Evolutionary conservation across 2,113 vertebrate genomes (phyloP), one percentile per base, ranked within the genome.

Genomic region (Corythornis vintsioides): DNA sequence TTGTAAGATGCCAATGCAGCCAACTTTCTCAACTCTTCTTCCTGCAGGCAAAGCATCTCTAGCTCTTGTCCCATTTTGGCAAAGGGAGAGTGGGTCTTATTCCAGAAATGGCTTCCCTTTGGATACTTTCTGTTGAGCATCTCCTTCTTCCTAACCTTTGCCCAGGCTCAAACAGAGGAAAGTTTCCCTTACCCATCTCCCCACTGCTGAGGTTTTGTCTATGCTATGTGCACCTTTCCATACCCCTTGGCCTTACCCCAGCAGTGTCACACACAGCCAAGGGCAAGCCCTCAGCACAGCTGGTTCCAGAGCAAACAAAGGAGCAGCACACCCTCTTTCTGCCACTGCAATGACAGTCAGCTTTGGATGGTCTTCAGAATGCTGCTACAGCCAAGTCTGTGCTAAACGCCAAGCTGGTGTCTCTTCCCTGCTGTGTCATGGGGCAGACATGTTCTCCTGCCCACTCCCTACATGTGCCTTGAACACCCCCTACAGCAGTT

Each of bases 181-280:
- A n/a, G 10, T 28, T 66, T 86, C 15, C 26, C 45, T 53, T 42
- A 70, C 40, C n/a, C 10, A 11, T 19, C 15, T 83, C 28, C n/a
- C 24, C 45, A 13, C 35, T 42, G 10, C 48, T 9, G 4, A 38
- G 24, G 15, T 11, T 84, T 50, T 78, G 56, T 55, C 67, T 38
- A 4, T 7, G 16, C 22, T 21, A 4, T 0, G 0, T 31, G 25
- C 10, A 15, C 43, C 42, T 48, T 67, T 43, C 67, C 35, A 11
- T 48, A 38, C 10, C 10, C 19, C n/a, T 53, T 52, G 28, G 31
- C 13, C 31, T 45, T 53, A 31, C 7, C 50, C 50, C 9, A 17
- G 29, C 57, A 75, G 25, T 10, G 35, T 57, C 40, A 14, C 40
- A 19, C 43, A 48, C 16, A 75, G n/a, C 57, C 66, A 61, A 31